These are phyloP conservation scores for Gibbula magus DNA, from an alignment of 2,888 invertebrate species.

Conservation along the genomic window DNA sequence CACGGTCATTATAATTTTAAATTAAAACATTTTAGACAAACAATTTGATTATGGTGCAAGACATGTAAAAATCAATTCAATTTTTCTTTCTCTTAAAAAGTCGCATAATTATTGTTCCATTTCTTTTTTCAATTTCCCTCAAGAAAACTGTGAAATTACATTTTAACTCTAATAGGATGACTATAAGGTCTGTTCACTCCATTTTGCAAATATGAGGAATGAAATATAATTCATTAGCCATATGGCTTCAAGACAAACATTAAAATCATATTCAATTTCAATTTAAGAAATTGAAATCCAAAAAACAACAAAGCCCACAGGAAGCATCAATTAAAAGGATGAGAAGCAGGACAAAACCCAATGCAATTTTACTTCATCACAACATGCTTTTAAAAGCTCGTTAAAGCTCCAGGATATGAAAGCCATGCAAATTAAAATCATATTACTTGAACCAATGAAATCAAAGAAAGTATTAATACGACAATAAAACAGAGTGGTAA, in stretches of 20 bases:
- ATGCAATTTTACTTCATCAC: not conserved
- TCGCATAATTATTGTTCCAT: not conserved
- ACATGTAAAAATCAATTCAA: too few species aligned
- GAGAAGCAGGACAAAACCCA: not conserved
- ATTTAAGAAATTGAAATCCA: constrained; percentile 19
- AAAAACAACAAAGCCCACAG: constrained; percentile 9
- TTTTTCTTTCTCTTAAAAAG: too few species aligned
- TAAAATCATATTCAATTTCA: constrained; percentile 20
- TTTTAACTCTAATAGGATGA: not conserved
- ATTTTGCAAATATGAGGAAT: not conserved
- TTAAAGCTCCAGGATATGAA: not conserved
- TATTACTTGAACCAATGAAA: not conserved
- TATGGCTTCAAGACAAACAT: constrained; percentile 1
- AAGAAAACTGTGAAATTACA: constrained; percentile 9
- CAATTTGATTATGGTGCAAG: too few species aligned
- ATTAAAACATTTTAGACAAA: too few species aligned
- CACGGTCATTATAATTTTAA: not conserved
- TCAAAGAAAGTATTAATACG: not conserved
- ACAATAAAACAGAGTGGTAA: not conserved
- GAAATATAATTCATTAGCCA: constrained; percentile 8
- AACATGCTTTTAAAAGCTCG: not conserved
- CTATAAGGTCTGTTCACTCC: not conserved
- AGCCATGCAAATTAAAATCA: not conserved
- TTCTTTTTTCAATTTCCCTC: not conserved
- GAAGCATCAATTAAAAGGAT: constrained; percentile 7